Evolutionary conservation across 2,888 invertebrate genomes (phyloP), one percentile per base, ranked within the genome.

Genomic region (Malthinus seriepunctatus): DNA sequence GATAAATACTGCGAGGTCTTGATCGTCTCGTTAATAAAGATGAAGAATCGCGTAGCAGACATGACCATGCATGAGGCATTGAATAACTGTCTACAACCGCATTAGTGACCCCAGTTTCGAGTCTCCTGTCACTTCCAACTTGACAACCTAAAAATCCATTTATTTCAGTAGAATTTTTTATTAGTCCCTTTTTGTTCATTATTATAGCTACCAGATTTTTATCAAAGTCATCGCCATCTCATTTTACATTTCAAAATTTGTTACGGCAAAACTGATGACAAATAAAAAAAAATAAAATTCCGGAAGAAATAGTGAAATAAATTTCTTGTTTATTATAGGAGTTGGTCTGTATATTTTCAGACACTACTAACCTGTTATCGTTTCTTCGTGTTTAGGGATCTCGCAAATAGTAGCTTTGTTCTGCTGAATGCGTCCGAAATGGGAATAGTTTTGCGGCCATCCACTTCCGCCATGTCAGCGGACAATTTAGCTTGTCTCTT

Each of bases 401-500:
- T 60, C 61, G 56, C 64, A 67, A 66, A 67, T 67, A 67, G 65
- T 63, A 60, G 61, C 67, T 66, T 69, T 69, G 69, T 69, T 67
- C 66, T 63, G 62, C 55, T 65, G 68, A 69, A 69, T 67, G 67
- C 68, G 59, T 66, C 61, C 57, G 67, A 67, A 70, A 70, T 69
- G 67, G 67, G 67, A 67, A 70, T 69, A 68, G 66, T 69, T 68
- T 67, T 67, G 69, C 66, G 70, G 68, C 65, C 68, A 63, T 67
- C 67, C 67, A 68, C 67, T 69, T 70, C 39, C 39, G 39, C 39
- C 39, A 42, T 42, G 39, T 42, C 39, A 42, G 39, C 39, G 32
- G 32, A 58, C 52, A 52, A 52, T 58, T 48, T 51, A 42, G 49
- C 52, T 33, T 53, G 52, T 52, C 52, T 58, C 52, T 52, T 44